Percentiles rank a stretch among this genome's conserved stretches.
phyloP scores from a whole-genome alignment of 2,113 vertebrate genomes.

The Malurus melanocephalus region DNA sequence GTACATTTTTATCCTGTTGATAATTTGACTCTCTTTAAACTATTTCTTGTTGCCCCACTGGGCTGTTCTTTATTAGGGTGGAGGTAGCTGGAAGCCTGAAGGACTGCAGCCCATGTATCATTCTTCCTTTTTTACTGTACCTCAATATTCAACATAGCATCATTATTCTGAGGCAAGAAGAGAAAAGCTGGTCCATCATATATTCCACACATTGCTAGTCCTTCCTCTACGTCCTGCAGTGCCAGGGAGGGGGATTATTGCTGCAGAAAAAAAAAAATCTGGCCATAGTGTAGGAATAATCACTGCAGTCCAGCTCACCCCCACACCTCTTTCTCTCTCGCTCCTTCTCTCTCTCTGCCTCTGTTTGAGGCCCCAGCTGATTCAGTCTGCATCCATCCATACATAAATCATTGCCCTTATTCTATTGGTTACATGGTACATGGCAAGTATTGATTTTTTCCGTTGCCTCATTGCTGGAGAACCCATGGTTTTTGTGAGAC shows the following conservation, averaged over 20 bases:
- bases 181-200: slow-evolving; percentile 79
- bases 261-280: slow-evolving; percentile 71
- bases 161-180: slow-evolving; percentile 77
- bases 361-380: slow-evolving; percentile 86
- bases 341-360: slow-evolving; percentile 70
- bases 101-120: slow-evolving; percentile 60
- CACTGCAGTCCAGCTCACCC: slow-evolving; percentile 73
- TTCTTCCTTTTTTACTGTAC: slow-evolving; percentile 69
- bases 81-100: slow-evolving; percentile 65
- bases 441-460: slow-evolving; percentile 96
- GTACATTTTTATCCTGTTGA: slow-evolving; percentile 67
- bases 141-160: slow-evolving; percentile 76
- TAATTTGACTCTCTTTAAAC: slow-evolving; percentile 77
- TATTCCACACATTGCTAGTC: slow-evolving; percentile 76
- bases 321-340: slow-evolving; percentile 59
- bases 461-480: slow-evolving; percentile 86
- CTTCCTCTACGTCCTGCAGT: slow-evolving; percentile 67
- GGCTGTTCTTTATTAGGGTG: slow-evolving; percentile 55
- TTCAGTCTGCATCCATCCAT: slow-evolving; percentile 88
- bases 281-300: slow-evolving; percentile 75
- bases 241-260: slow-evolving; percentile 75
- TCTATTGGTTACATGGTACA: slow-evolving; percentile 95
- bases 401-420: slow-evolving; percentile 98
- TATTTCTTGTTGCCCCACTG: slow-evolving; percentile 63
- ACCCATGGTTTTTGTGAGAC: slow-evolving; percentile 84